Evolutionary conservation across 2,888 invertebrate species (phyloP).

Genomic region (Spilosoma lubricipeda): DNA sequence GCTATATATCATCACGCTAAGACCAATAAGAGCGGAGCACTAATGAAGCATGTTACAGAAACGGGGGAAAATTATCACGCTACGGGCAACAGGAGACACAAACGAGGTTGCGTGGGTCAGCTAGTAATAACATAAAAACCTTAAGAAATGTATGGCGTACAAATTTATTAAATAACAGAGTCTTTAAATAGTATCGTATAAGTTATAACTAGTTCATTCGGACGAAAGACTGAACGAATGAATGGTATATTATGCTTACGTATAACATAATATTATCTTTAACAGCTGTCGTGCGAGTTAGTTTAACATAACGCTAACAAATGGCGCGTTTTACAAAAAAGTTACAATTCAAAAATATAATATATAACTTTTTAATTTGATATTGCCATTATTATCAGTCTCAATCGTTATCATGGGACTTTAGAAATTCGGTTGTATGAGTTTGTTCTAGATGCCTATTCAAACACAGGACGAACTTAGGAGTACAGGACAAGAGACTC

Average conservation of each 20-base stretch:
- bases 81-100: too few relatives aligned
- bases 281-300: not conserved
- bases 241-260: not conserved
- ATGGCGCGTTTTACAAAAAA: not conserved
- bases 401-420: not conserved
- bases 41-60: too few relatives aligned
- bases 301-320: not conserved
- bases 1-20: too few relatives aligned
- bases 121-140: not conserved
- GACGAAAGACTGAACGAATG: not conserved
- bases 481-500: not conserved
- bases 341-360: not conserved
- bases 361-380: not conserved
- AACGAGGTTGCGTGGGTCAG: too few relatives aligned
- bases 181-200: not conserved
- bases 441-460: not conserved
- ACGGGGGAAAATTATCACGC: too few relatives aligned
- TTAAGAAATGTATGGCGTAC: not conserved
- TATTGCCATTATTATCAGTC: not conserved
- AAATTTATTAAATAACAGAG: not conserved
- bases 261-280: not conserved
- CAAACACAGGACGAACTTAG: not conserved
- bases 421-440: not conserved
- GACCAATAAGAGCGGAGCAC: too few relatives aligned
- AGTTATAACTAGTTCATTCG: not conserved